Percentiles rank a stretch among this genome's conserved stretches.
These are phyloP conservation scores for Pissodes strobi DNA, from an alignment of 1,140 invertebrate species.

Conservation along the genomic window DNA sequence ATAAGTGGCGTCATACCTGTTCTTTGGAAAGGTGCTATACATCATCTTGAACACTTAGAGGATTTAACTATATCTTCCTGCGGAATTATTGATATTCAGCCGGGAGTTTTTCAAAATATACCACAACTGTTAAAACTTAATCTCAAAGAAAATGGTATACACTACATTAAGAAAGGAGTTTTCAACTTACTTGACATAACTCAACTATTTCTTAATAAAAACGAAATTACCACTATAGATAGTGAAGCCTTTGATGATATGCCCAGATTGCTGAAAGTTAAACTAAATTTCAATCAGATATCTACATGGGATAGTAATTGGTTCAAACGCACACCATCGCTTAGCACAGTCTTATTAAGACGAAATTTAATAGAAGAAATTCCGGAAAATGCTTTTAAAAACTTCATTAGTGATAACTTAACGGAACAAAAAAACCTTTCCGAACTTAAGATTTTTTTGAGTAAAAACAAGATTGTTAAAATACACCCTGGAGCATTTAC, in stretches of 20 bases:
- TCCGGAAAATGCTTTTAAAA: conserved; percentile 43
- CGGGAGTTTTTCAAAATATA: conserved; percentile 48
- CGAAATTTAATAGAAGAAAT: conserved; percentile 43
- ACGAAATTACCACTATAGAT: conserved; percentile 46
- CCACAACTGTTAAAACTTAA: conserved; percentile 41
- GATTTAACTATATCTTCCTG: conserved; percentile 39
- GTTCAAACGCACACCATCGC: conserved; percentile 46
- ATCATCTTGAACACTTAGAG: conserved; percentile 41
- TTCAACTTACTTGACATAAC: conserved; percentile 48
- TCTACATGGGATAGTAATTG: conserved; percentile 45
- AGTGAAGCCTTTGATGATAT: conserved; percentile 49
- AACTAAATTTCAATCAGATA: conserved; percentile 46
- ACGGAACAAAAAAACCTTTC: conserved; percentile 20
- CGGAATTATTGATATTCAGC: conserved; percentile 40
- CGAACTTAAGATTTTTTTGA: conserved; percentile 45
- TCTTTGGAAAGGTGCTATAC: conserved; percentile 39
- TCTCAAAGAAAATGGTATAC: conserved; percentile 45
- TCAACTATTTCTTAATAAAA: conserved; percentile 45
- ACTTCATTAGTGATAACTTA: conserved; percentile 39
- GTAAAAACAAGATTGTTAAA: conserved; percentile 45
- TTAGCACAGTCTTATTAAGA: conserved; percentile 40
- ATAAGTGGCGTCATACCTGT: conserved; percentile 33
- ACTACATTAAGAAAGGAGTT: conserved; percentile 43
- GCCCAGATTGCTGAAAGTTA: conserved; percentile 43
- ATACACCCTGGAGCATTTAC: conserved; percentile 43